Evolutionary conservation across 2,888 invertebrate species (phyloP), one percentile per base, ranked within the genome.

Genomic region (Philereme transversata): DNA sequence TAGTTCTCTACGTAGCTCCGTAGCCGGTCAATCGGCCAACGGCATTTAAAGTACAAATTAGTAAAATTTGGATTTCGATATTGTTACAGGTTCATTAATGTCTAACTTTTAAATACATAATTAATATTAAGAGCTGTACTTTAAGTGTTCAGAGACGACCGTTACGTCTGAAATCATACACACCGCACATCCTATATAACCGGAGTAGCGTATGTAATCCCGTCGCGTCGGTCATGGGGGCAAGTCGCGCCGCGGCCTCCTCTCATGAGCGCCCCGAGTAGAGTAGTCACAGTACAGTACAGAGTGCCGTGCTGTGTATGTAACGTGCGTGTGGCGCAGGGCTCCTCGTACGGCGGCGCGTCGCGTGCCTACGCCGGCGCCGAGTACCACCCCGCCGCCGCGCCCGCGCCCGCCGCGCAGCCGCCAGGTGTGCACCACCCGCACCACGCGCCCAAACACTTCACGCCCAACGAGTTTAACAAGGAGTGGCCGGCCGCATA

Each of bases 31-130:
- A 22, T 81, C 86, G 86, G 84, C 22, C 1, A 90, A 90, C 89
- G 90, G 90, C 91, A 91, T 90, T 91, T 91, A 91, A 91, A 92
- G 91, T 92, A 91, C 92, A 92, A 92, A 91, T 88, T 90, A 90
- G 91, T 91, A 90, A 90, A 91, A 88, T 90, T 89, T 87, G 84
- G 88, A 91, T 90, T 90, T 89, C 91, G 83, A 84, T 90, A 89
- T 92, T 91, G 91, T 92, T 92, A 89, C 91, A 92, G 91, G 91
- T 92, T 91, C 90, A 90, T 90, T 90, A 90, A 91, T 88, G 85
- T 84, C 83, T 90, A 90, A 91, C 83, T 86, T 84, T 22, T 83
- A 85, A 87, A 61, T 44, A 56, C 83, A 86, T 76, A 10, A 43
- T 82, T 90, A 90, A 88, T 88, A 81, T 88, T 90, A 90, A 91